Conservation (phyloP, 2,888 invertebrate genomes). For the Cylindroiulus punctatus region DNA sequence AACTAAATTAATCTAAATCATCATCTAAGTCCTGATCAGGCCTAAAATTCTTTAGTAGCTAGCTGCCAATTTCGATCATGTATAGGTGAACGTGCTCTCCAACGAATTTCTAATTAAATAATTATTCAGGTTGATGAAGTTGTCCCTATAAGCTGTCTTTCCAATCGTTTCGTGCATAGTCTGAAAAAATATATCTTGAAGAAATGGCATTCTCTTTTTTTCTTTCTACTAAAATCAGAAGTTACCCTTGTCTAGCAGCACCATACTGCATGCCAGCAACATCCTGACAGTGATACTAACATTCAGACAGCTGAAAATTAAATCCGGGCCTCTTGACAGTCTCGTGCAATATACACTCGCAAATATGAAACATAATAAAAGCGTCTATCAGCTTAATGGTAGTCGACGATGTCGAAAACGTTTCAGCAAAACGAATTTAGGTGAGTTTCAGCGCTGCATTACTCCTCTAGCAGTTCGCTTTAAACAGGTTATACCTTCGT, state of each 20-base stretch:
- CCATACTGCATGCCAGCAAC: background rate
- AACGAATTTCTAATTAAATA: background rate
- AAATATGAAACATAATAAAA: constrained; percentile 16
- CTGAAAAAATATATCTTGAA: background rate
- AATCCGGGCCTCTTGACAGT: constrained; percentile 6
- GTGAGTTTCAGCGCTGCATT: background rate
- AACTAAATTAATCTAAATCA: too few relatives aligned
- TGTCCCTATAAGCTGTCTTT: background rate
- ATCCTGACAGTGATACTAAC: background rate
- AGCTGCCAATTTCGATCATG: too few relatives aligned
- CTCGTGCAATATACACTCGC: background rate
- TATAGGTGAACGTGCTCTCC: too few relatives aligned
- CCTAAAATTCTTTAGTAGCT: too few relatives aligned
- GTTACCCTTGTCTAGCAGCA: background rate
- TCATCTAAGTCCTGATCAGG: too few relatives aligned
- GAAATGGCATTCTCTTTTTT: too few relatives aligned
- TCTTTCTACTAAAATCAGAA: background rate
- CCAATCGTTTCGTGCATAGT: background rate
- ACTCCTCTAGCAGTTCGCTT: background rate
- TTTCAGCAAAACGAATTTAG: background rate
- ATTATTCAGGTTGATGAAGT: background rate
- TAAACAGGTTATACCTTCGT: background rate
- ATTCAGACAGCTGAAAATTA: background rate
- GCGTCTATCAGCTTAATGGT: background rate
- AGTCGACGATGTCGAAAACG: constrained; percentile 18